phyloP scores from a whole-genome alignment of 1,140 invertebrate species.

The Bicyclus anynana region DNA sequence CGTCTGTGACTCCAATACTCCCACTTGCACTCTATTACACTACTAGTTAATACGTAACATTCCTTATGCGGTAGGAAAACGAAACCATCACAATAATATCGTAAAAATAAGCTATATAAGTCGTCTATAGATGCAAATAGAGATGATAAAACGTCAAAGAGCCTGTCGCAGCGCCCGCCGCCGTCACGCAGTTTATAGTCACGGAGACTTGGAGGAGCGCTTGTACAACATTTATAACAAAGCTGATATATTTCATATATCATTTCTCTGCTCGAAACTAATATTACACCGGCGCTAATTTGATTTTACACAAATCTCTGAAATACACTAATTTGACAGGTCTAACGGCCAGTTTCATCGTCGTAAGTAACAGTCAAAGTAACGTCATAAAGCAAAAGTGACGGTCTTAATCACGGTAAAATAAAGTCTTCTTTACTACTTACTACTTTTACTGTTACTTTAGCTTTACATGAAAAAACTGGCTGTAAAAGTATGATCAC shows the following conservation, averaged over 20 bases:
- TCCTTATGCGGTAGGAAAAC: slow-evolving; percentile 74
- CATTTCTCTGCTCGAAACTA: slow-evolving; percentile 39
- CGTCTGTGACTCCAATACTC: slow-evolving; percentile 55
- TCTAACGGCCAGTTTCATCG: too few relatives aligned
- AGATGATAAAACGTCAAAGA: slow-evolving; percentile 65
- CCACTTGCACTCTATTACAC: slow-evolving; percentile 63
- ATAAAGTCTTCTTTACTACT: too few relatives aligned
- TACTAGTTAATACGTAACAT: slow-evolving; percentile 71
- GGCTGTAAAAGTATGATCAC: too few relatives aligned
- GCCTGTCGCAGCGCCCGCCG: slow-evolving; percentile 37
- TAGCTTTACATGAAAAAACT: too few relatives aligned
- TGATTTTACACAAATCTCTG: too few relatives aligned
- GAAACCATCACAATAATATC: slow-evolving; percentile 75
- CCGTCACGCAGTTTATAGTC: slow-evolving; percentile 58
- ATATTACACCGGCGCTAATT: slow-evolving; percentile 23
- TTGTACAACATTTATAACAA: slow-evolving; percentile 32
- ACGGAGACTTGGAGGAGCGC: slow-evolving; percentile 46
- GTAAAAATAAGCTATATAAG: slow-evolving; percentile 74
- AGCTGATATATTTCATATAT: slow-evolving; percentile 61
- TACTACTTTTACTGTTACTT: too few relatives aligned
- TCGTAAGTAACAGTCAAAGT: too few relatives aligned
- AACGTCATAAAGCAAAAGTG: too few relatives aligned
- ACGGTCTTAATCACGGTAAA: too few relatives aligned
- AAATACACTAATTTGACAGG: too few relatives aligned
- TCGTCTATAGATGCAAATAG: slow-evolving; percentile 69